Base-by-base conservation (phyloP, 2,113 vertebrate species). In the Planiliza haematocheilus region DNA sequence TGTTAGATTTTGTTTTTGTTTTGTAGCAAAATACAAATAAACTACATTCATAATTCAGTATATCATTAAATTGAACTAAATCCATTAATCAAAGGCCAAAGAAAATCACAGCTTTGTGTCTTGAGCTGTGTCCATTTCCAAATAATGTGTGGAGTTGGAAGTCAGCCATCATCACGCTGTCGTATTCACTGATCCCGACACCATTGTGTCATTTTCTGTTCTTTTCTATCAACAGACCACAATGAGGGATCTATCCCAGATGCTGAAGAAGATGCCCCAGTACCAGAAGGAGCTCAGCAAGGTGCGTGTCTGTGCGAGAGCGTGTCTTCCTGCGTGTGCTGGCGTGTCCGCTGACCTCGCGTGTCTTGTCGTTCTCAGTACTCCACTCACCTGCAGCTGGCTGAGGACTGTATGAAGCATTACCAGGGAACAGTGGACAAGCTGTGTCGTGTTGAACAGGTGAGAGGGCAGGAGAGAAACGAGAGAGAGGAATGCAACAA, bases 211-310 rank as follows among this genome's bases (percentile, higher is more conserved):
- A 50, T 17, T 38, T 7, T 36, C 10, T 55, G 39, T 16, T 8
- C 30, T 79, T 77, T n/a, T 82, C 4, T 51, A 58, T 67, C 14
- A 8, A 0, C 69, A 99, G 98, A 98, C 97, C 68, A 98, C 98
- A 24, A 96, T 99, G 94, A 96, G 97, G 59, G 97, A 99, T 91
- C 93, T 99, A 86, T 97, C 97, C 62, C 97, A 99, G 94, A 99
- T 99, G 98, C 93, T 99, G 91, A 99, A 99, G 94, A 99, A 99
- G 92, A 99, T 99, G 98, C 98, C 98, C 0, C 98, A 99, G 88
- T 99, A 99, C 91, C 98, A 99, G 91, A 99, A 99, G 85, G 98
- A 99, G 88, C 95, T 99, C 84, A 99, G 97, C 94, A 99, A 99
- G 96, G 98, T 99, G 10, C 45, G 78, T 72, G 4, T 56, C 17